phyloP scores from a whole-genome alignment of 2,113 vertebrate genomes.

The Perccottus glenii region DNA sequence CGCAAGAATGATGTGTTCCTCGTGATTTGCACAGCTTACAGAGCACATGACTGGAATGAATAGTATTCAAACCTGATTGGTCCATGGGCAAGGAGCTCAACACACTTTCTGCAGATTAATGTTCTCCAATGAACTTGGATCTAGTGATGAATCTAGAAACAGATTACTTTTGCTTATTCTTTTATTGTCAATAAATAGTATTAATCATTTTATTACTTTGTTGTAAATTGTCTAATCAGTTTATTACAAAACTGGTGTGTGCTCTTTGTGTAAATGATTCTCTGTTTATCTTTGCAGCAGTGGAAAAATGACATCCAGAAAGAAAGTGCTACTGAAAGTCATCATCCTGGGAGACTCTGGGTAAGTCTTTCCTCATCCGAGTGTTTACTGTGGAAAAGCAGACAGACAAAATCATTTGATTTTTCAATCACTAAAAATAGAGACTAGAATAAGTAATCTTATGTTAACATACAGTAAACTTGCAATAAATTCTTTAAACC shows the following conservation, averaged over 20 bases:
- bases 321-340: conserved; percentile 98
- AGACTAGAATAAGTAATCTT: no score
- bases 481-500: no score
- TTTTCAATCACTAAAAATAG: no score
- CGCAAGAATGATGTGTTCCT: conserved; percentile 64
- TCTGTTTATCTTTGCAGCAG: conserved; percentile 67
- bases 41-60: conserved; percentile 72
- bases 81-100: not conserved
- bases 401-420: no score
- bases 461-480: no score
- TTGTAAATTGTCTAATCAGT: conserved; percentile 8
- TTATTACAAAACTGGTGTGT: not conserved
- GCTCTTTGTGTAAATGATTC: conserved; percentile 2
- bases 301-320: conserved; percentile 96
- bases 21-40: conserved; percentile 74
- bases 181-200: conserved; percentile 3
- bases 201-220: not conserved
- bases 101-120: conserved; percentile 17
- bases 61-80: conserved; percentile 45
- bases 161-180: not conserved
- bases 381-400: not conserved
- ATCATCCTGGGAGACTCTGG: conserved; percentile 97
- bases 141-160: not conserved
- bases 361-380: conserved; percentile 81
- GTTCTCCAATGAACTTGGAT: conserved; percentile 7